Evolutionary conservation across 2,888 invertebrate species (phyloP).

Genomic region (Sipha maydis): DNA sequence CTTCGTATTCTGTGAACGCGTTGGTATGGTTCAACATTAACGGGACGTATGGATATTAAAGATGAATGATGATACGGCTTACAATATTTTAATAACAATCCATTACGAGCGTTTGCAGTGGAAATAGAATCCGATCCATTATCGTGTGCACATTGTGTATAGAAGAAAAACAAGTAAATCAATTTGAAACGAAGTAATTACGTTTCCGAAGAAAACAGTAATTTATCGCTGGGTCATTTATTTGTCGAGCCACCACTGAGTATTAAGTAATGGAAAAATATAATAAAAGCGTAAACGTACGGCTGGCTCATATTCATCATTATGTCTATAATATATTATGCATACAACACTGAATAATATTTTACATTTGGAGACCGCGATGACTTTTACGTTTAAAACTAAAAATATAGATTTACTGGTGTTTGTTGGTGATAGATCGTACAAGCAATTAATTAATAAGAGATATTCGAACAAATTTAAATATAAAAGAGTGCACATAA

Average conservation of each 20-base stretch:
- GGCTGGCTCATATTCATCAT: neutral
- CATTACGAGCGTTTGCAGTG: neutral
- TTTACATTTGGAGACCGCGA: neutral
- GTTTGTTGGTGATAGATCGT: neutral
- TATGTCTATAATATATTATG: neutral
- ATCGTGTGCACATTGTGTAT: neutral
- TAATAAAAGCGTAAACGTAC: neutral
- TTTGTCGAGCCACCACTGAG: neutral
- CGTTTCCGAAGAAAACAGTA: neutral
- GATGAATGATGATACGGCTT: constrained; percentile 15
- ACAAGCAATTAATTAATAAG: neutral
- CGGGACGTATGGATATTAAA: neutral
- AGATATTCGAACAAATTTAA: neutral
- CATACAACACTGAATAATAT: neutral
- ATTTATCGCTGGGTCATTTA: neutral
- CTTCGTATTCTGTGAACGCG: neutral
- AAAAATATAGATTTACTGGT: neutral
- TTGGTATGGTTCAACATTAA: neutral
- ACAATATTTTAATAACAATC: constrained; percentile 9
- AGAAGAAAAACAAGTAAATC: constrained; percentile 16
- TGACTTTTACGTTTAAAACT: neutral
- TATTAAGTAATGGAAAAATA: neutral
- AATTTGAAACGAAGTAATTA: constrained; percentile 24
- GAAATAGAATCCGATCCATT: constrained; percentile 23
- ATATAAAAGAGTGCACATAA: neutral